These are phyloP conservation scores for Agonopterix heracliana DNA, from an alignment of 2,888 invertebrate species.

Conservation along the genomic window DNA sequence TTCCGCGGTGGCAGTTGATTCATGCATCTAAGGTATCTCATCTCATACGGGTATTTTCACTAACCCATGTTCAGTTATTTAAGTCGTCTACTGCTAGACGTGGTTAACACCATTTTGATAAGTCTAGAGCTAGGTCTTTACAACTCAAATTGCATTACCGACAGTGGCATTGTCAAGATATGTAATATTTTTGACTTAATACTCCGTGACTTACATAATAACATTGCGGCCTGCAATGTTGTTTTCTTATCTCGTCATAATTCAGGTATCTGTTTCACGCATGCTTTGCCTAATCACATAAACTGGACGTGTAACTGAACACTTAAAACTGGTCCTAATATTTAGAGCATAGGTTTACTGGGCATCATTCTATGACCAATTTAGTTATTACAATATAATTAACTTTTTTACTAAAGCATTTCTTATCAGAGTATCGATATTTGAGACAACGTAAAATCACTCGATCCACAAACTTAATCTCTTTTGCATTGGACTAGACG, in stretches of 20 bases:
- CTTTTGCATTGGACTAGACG: constrained; percentile 75
- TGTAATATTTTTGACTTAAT: constrained; percentile 26
- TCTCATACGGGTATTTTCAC: background rate
- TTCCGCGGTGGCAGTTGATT: background rate
- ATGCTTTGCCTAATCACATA: constrained; percentile 68
- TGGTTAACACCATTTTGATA: background rate
- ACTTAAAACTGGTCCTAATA: constrained; percentile 64
- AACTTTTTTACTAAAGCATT: constrained; percentile 47
- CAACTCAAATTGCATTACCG: constrained; percentile 16
- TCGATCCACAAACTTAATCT: constrained; percentile 69
- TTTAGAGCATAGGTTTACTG: constrained; percentile 39
- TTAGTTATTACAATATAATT: constrained; percentile 33
- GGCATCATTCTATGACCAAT: constrained; percentile 41
- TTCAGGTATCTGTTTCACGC: constrained; percentile 65
- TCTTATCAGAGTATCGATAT: constrained; percentile 43
- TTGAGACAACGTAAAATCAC: constrained; percentile 51
- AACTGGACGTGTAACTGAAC: constrained; percentile 71
- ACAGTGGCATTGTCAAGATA: constrained; percentile 43
- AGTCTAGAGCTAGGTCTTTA: background rate
- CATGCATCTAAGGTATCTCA: background rate
- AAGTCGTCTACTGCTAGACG: background rate
- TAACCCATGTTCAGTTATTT: constrained; percentile 16
- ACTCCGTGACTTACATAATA: constrained; percentile 14
- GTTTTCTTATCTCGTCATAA: constrained; percentile 36
- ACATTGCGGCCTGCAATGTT: constrained; percentile 7